Evolutionary conservation across 2,888 invertebrate genomes (phyloP).

Genomic region (Stenichneumon culpator): DNA sequence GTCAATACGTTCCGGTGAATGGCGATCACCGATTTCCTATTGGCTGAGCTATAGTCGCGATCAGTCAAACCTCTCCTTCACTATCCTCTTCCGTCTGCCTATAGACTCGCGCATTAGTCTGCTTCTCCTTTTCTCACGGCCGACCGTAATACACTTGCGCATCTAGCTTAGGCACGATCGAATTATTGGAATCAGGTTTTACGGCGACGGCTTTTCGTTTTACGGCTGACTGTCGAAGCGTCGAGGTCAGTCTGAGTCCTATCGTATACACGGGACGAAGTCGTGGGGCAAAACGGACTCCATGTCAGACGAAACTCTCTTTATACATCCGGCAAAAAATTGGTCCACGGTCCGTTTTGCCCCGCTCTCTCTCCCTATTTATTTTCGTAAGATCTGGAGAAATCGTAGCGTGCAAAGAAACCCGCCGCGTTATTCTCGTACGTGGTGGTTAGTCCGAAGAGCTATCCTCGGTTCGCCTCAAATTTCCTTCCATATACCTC

Average conservation of each 20-base stretch:
- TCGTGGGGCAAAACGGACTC: too few species aligned
- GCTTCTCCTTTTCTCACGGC: conserved; percentile 14
- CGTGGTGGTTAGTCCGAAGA: conserved; percentile 19
- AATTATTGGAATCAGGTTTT: conserved; percentile 52
- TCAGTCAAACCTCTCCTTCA: background rate
- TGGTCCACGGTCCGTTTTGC: too few species aligned
- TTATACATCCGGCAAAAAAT: too few species aligned
- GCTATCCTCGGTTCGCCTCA: conserved; percentile 9
- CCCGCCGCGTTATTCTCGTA: conserved; percentile 1
- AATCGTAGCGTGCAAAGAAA: background rate
- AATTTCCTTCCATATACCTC: conserved; percentile 12
- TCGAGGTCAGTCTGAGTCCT: background rate
- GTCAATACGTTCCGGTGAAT: conserved; percentile 48
- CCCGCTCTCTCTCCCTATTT: background rate
- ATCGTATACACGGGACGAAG: background rate
- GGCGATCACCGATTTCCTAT: conserved; percentile 44
- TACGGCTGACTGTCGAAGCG: conserved; percentile 6
- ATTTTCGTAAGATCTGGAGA: background rate
- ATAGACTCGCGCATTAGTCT: background rate
- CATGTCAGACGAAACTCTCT: too few species aligned
- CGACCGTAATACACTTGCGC: background rate
- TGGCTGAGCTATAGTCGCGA: conserved; percentile 18
- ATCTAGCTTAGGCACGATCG: background rate
- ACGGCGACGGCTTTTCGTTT: conserved; percentile 50
- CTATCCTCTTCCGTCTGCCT: background rate